Evolutionary conservation across 2,113 vertebrate genomes (phyloP).

Genomic region (Amphilophus citrinellus): DNA sequence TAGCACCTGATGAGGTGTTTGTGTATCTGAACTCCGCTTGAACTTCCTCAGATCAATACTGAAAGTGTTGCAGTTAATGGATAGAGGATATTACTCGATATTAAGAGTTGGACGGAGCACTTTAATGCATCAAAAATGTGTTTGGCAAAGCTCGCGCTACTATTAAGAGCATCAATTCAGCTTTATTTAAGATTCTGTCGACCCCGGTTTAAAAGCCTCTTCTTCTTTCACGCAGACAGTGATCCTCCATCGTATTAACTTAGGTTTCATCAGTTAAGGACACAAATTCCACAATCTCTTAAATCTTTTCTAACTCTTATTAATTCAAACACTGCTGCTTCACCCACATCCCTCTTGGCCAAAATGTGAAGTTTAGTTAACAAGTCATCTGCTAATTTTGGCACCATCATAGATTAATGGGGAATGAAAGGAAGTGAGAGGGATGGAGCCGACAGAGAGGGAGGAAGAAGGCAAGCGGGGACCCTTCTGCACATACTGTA

Average conservation of each 20-base stretch:
- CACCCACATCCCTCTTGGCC: slow-evolving; percentile 58
- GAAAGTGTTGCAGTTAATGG: slow-evolving; percentile 37
- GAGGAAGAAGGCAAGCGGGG: slow-evolving; percentile 13
- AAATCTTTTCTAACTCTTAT: slow-evolving; percentile 74
- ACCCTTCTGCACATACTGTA: slow-evolving; percentile 22
- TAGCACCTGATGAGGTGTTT: slow-evolving; percentile 26
- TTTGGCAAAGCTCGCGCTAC: slow-evolving; percentile 31
- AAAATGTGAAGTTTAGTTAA: slow-evolving; percentile 79
- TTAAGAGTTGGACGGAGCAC: slow-evolving; percentile 16
- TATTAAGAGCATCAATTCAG: slow-evolving; percentile 52
- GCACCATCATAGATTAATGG: slow-evolving; percentile 52
- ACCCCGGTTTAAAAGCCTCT: slow-evolving; percentile 39
- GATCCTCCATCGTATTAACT: slow-evolving; percentile 67
- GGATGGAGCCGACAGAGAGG: slow-evolving; percentile 11
- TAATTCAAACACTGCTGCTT: slow-evolving; percentile 72
- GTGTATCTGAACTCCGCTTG: slow-evolving; percentile 63
- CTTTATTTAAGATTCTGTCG: slow-evolving; percentile 54
- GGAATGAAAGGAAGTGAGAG: slow-evolving; percentile 43
- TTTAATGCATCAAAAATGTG: slow-evolving; percentile 41
- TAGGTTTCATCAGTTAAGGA: slow-evolving; percentile 74
- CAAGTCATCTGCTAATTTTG: slow-evolving; percentile 75
- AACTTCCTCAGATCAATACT: slow-evolving; percentile 58
- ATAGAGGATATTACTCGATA: slow-evolving; percentile 31
- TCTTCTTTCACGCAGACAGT: slow-evolving; percentile 43
- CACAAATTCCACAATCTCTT: slow-evolving; percentile 77